Evolutionary conservation across 2,797 vertebrate genomes (phyloP).

Genomic region (Neomorphus geoffroyi): DNA sequence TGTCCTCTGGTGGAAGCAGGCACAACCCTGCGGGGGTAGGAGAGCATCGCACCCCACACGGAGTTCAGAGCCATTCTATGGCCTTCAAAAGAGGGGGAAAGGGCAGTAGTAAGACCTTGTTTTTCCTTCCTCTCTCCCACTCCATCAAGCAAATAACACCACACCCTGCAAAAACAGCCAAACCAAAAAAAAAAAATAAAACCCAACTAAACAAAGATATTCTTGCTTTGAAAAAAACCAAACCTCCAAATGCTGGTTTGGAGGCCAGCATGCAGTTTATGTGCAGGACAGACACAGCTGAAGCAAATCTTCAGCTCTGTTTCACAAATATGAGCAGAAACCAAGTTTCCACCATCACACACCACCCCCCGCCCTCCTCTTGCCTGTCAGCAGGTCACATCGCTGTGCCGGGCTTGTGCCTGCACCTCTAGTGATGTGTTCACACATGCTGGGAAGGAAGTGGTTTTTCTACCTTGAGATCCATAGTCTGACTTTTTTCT

Average conservation of each 20-base stretch:
- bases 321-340: background rate
- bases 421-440: accelerated
- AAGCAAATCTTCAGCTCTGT: background rate
- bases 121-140: background rate
- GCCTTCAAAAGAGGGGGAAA: background rate
- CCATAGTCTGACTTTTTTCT: background rate
- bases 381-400: background rate
- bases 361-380: no score
- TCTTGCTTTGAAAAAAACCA: background rate
- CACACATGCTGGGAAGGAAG: background rate
- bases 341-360: background rate
- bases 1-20: background rate
- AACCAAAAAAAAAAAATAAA: background rate
- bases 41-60: background rate
- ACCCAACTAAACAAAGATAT: background rate
- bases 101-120: background rate
- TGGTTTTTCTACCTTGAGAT: background rate
- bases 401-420: background rate
- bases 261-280: background rate
- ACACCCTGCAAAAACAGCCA: background rate
- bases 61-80: background rate
- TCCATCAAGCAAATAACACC: background rate
- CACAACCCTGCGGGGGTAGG: background rate
- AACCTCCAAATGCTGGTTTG: background rate
- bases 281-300: background rate